Evolutionary conservation across 2,797 vertebrate species (phyloP), one percentile per base, ranked within the genome.

Genomic region (Podarcis siculus): DNA sequence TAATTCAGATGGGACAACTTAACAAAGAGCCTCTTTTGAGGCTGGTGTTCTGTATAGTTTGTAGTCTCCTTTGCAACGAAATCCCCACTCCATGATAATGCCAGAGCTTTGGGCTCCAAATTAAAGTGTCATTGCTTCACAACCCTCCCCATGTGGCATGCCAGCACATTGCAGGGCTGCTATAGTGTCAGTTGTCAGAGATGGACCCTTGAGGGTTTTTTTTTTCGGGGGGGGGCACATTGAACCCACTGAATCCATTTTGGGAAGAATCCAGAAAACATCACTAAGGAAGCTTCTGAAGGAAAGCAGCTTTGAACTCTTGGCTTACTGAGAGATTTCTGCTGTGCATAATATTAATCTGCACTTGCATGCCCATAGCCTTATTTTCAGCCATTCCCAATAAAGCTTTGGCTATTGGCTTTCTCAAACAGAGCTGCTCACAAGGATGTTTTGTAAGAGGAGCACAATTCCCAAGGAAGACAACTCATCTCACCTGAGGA

Each of bases 31-130:
- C 61, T 79, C 80, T 90, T 91, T 86, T 25, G 58, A 90, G 84
- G 17, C 66, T 87, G 39, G 42, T 42, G 88, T 82, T 64, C 72
- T 8, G 83, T 88, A 71, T 10, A 82, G 77, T 25, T 73, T 85
- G 73, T 37, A 88, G 8, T 83, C 90, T 39, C 32, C 3, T 76
- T 83, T 82, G 45, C 61, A 88, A 87, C 92, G 88, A 79, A 91
- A 83, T 90, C 87, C n/a, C 45, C 87, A 73, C 8, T 35, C 58
- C 92, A 86, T 83, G 79, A 86, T 83, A 86, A 79, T 89, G 27
- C 32, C 86, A 91, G 42, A 45, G 86, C 25, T 91, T 92, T 0
- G 71, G 32, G 12, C 85, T 61, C 39, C 2, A 66, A 89, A 83
- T 10, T 45, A 79, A 45, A 79, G 58, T 42, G 87, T 87, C 90